phyloP scores from a whole-genome alignment of 2,113 vertebrate genomes.

The Symphodus melops region DNA sequence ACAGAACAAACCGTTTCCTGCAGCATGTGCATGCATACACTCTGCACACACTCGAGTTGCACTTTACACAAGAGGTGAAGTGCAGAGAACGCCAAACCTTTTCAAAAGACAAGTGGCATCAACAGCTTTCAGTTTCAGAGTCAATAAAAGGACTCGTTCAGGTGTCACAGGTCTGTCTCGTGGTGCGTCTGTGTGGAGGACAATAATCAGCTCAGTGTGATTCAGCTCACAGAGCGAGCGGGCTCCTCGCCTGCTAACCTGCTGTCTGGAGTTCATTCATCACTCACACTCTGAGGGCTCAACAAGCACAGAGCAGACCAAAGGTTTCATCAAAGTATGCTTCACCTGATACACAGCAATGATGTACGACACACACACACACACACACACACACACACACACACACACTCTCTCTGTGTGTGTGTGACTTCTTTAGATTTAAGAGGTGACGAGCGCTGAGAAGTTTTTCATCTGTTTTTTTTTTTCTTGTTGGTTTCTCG shows the following conservation, averaged over 20 bases:
- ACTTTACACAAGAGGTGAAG: constrained; percentile 7
- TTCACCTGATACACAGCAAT: neutral
- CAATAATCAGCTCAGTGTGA: constrained; percentile 26
- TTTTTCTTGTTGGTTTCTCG: neutral
- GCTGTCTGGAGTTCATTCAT: constrained; percentile 28
- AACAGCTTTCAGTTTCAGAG: constrained; percentile 10
- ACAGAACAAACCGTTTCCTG: constrained; percentile 17
- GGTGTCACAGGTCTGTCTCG: constrained; percentile 30
- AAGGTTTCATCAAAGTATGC: constrained; percentile 29
- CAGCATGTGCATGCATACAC: neutral
- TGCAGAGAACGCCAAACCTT: neutral
- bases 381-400: neutral
- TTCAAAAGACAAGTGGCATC: constrained; percentile 2
- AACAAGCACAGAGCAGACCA: neutral
- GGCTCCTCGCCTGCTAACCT: constrained; percentile 20
- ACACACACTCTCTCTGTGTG: neutral
- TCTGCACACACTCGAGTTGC: neutral
- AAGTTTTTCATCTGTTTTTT: neutral
- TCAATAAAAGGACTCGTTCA: neutral
- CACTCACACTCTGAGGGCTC: constrained; percentile 27
- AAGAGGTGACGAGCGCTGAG: neutral
- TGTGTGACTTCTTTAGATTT: neutral
- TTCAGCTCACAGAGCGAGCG: constrained; percentile 31
- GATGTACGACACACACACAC: neutral
- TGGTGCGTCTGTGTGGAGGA: constrained; percentile 10